Evolutionary conservation across 2,113 vertebrate species (phyloP).

Genomic region (Calyptomena viridis): DNA sequence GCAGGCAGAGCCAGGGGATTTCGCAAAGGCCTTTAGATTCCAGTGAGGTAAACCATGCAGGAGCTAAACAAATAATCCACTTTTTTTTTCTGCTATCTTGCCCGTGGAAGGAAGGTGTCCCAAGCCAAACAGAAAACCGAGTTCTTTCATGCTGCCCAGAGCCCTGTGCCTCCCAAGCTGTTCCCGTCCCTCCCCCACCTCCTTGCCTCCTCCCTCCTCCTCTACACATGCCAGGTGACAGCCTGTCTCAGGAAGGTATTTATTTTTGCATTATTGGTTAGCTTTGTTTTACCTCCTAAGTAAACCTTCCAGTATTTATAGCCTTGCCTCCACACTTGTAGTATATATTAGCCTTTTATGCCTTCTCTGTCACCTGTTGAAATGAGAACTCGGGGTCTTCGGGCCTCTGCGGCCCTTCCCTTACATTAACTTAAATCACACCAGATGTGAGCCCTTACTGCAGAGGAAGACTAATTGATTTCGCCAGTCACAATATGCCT

Average conservation of each 20-base stretch:
- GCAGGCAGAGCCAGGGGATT: background rate
- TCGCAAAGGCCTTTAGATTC: background rate
- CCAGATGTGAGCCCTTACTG: slow-evolving; percentile 88
- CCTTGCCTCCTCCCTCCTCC: background rate
- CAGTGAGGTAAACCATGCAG: fast-evolving
- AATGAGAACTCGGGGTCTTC: slow-evolving; percentile 75
- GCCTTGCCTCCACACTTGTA: slow-evolving; percentile 62
- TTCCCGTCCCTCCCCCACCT: background rate
- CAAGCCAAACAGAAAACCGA: background rate
- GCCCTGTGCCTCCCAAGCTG: background rate
- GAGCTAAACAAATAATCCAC: background rate
- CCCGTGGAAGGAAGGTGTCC: background rate
- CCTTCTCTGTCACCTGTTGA: slow-evolving; percentile 87
- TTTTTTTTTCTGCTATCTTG: background rate
- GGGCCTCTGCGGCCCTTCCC: slow-evolving; percentile 67
- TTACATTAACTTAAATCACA: slow-evolving; percentile 84
- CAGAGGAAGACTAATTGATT: slow-evolving; percentile 88
- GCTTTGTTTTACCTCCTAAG: slow-evolving; percentile 68
- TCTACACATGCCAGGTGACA: slow-evolving; percentile 23
- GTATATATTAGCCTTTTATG: slow-evolving; percentile 78
- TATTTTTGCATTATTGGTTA: slow-evolving; percentile 60
- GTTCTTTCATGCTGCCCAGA: background rate
- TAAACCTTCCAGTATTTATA: slow-evolving; percentile 67
- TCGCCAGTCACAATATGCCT: slow-evolving; percentile 81
- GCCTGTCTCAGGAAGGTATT: slow-evolving; percentile 54